These are phyloP conservation scores for Copsychus sechellarum DNA, from an alignment of 2,113 vertebrate genomes.

Conservation along the genomic window DNA sequence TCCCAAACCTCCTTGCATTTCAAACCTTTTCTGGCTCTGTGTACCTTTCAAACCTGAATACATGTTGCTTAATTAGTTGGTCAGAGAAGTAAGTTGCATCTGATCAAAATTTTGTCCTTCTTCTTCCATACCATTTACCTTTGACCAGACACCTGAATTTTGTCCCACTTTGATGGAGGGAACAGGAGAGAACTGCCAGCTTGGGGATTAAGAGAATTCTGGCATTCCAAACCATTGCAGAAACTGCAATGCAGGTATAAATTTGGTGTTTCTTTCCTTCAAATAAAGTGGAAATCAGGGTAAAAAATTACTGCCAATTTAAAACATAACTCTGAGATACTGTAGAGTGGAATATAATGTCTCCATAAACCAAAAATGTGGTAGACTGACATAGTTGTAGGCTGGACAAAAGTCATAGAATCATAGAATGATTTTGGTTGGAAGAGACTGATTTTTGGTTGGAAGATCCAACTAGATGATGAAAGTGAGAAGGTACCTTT, in stretches of 20 bases:
- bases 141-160: background rate
- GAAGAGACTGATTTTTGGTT: background rate
- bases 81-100: background rate
- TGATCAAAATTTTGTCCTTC: background rate
- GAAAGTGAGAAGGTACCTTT: background rate
- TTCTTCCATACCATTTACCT: background rate
- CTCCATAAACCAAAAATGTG: background rate
- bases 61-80: background rate
- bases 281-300: background rate
- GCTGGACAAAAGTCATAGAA: background rate
- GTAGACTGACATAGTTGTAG: background rate
- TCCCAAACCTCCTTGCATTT: background rate
- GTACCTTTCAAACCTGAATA: background rate
- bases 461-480: background rate
- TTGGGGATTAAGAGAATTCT: background rate
- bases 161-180: background rate
- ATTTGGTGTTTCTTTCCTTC: rapidly evolving
- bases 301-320: background rate
- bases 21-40: background rate
- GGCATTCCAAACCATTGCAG: background rate
- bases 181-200: background rate
- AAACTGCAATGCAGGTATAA: background rate
- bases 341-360: background rate
- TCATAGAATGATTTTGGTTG: rapidly evolving
- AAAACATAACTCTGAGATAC: background rate